These are phyloP conservation scores for Laticauda laticaudata DNA, from an alignment of 2,113 vertebrate species.

Conservation along the genomic window DNA sequence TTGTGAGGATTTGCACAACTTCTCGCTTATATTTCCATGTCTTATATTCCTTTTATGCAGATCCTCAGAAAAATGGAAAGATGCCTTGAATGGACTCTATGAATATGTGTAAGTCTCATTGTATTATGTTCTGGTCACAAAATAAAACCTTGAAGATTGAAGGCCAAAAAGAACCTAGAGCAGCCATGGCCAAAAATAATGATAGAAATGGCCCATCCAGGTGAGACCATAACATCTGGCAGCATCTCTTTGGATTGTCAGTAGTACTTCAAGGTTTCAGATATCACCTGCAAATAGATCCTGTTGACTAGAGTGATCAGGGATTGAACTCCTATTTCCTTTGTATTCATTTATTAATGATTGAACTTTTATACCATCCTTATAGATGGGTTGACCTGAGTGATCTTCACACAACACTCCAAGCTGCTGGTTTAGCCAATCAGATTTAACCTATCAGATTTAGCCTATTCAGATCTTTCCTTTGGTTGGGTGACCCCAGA, in stretches of 20 bases:
- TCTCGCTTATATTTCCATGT: no score
- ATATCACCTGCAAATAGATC: no score
- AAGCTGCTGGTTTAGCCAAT: neutral
- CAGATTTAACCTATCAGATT: neutral
- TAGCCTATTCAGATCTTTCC: neutral
- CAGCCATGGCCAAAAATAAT: neutral
- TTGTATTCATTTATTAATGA: neutral
- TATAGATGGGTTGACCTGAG: neutral
- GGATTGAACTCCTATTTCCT: neutral
- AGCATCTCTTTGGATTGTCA: neutral
- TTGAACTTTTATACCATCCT: neutral
- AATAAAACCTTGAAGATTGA: neutral
- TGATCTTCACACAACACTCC: neutral
- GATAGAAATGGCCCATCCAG: neutral
- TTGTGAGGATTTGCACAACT: neutral
- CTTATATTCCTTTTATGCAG: neutral
- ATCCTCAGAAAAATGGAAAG: slow-evolving; percentile 43
- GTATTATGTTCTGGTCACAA: neutral
- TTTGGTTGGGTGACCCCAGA: neutral
- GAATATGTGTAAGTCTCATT: slow-evolving; percentile 51
- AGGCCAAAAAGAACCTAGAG: neutral
- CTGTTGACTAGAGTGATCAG: neutral
- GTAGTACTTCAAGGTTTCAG: neutral
- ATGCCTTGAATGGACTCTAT: slow-evolving; percentile 47
- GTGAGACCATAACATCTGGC: neutral